Evolutionary conservation across 2,888 invertebrate species (phyloP), one percentile per base, ranked within the genome.

Genomic region (Orchesella flavescens): DNA sequence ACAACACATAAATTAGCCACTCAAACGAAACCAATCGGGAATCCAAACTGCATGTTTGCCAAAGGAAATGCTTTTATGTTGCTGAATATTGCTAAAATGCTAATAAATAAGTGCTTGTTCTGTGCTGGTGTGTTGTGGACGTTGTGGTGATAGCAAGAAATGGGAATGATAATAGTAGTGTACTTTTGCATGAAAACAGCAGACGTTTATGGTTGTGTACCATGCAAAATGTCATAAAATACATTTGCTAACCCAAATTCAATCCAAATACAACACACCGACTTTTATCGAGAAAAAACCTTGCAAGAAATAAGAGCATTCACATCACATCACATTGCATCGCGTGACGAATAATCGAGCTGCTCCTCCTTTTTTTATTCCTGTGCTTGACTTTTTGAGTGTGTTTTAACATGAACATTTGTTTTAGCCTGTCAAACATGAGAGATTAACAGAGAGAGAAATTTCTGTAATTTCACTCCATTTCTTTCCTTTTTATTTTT

Each of bases 191-290:
- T n/a, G n/a, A n/a, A n/a, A n/a, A n/a, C 61, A 17, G 10, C 23
- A 21, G 23, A 53, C 59, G 49, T 74, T 74, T 59, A 63, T 76
- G 65, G 55, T 66, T 66, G 55, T 66, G 55, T 66, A 55, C 55
- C 57, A 76, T 69, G 68, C 44, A 69, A 68, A 71, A 69, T 69
- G 66, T 68, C 66, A 68, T 68, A 68, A 65, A 55, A 68, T 73
- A 57, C 19, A 59, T 57, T 73, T 15, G 21, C 57, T 57, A 23
- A 15, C 43, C 23, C 34, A 15, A 19, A 68, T 10, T 44, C 15
- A 69, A 49, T 3, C 24, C 17, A 55, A n/a, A 49, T 34, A 49
- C 21, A n/a, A n/a, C n/a, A n/a, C n/a, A n/a, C n/a, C n/a, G n/a
- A n/a, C n/a, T n/a, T n/a, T n/a, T n/a, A n/a, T n/a, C n/a, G n/a